phyloP scores from a whole-genome alignment of 2,888 invertebrate genomes.

The Epistrophe eligans region DNA sequence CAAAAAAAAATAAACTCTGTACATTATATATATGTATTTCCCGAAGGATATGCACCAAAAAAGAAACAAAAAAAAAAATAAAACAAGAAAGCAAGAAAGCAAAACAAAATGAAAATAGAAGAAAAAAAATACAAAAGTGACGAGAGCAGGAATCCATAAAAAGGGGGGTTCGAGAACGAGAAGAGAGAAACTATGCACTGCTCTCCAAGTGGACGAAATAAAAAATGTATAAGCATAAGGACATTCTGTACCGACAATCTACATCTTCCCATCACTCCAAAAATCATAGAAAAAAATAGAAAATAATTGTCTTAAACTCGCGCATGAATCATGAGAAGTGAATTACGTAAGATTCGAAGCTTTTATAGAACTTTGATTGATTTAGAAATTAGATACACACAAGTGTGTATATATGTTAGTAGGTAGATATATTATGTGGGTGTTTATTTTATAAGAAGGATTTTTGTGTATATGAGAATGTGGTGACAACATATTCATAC shows the following conservation, averaged over 20 bases:
- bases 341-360: constrained; percentile 68
- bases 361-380: constrained; percentile 70
- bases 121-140: constrained; percentile 39
- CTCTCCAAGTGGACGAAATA: constrained; percentile 35
- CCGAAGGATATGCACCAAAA: constrained; percentile 61
- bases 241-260: constrained; percentile 31
- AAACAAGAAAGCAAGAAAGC: constrained; percentile 36
- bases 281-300: constrained; percentile 54
- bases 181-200: constrained; percentile 39
- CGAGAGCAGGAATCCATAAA: constrained; percentile 22
- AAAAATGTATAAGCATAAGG: constrained; percentile 43
- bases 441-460: neutral
- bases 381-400: constrained; percentile 37
- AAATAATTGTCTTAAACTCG: constrained; percentile 50
- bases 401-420: neutral
- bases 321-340: constrained; percentile 71
- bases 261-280: neutral
- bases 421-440: neutral
- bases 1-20: constrained; percentile 23
- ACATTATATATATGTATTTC: constrained; percentile 59
- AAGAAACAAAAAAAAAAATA: constrained; percentile 35
- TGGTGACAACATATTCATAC: constrained; percentile 43
- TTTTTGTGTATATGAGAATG: constrained; percentile 16
- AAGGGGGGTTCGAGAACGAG: constrained; percentile 9
- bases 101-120: constrained; percentile 40